These are phyloP conservation scores for Ciconia nigra DNA, from an alignment of 2,797 vertebrate genomes.

Conservation along the genomic window DNA sequence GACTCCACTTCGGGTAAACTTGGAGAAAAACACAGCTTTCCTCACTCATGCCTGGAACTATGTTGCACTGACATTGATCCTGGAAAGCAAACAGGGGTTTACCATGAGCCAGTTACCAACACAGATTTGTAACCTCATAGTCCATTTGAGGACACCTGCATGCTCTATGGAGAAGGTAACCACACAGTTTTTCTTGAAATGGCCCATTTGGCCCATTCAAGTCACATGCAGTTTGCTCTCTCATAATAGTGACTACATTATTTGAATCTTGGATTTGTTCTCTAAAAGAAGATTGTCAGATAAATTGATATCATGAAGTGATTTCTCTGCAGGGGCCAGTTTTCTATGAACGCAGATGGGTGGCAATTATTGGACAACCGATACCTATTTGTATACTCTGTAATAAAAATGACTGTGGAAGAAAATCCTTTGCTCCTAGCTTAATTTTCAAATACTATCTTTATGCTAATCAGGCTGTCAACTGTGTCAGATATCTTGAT, in stretches of 20 bases:
- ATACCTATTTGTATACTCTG: not conserved
- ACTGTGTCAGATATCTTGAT: not conserved
- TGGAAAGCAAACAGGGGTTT: not conserved
- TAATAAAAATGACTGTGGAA: not conserved
- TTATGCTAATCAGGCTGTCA: not conserved
- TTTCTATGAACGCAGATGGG: not conserved
- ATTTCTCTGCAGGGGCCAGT: not conserved
- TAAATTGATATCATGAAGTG: not conserved
- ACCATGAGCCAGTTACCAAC: fast-evolving
- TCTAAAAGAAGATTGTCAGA: not conserved
- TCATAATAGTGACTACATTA: not conserved
- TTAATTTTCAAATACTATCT: not conserved
- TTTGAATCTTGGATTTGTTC: not conserved
- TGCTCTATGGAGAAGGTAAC: not conserved
- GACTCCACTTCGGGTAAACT: not conserved
- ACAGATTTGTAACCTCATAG: not conserved
- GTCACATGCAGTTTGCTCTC: not conserved
- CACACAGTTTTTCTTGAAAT: not conserved
- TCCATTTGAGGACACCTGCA: not conserved
- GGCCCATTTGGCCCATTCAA: not conserved
- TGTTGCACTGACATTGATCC: not conserved
- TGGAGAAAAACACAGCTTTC: not conserved
- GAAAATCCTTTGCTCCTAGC: not conserved
- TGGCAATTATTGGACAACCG: not conserved
- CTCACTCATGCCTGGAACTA: not conserved